phyloP scores from a whole-genome alignment of 2,113 vertebrate species.

The Periophthalmodon schlosseri region DNA sequence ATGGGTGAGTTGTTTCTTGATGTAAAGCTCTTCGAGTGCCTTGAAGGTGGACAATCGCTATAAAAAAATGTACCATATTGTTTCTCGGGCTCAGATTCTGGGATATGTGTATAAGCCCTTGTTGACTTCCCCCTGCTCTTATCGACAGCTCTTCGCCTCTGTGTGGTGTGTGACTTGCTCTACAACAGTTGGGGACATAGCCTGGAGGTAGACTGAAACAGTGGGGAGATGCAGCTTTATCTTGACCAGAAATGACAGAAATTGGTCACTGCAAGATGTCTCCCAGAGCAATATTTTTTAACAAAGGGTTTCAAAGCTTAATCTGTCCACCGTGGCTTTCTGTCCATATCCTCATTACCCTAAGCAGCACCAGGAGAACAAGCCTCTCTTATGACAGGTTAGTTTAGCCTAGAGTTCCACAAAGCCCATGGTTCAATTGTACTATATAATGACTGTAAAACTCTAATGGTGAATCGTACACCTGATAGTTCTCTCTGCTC shows the following conservation, averaged over 20 bases:
- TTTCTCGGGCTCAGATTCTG: no score
- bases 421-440: not conserved
- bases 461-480: no score
- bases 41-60: no score
- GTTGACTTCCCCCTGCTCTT: not conserved
- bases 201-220: not conserved
- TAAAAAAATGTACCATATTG: no score
- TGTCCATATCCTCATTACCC: not conserved
- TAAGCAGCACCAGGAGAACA: not conserved
- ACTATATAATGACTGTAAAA: not conserved
- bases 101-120: not conserved
- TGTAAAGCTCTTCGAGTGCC: no score
- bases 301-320: not conserved
- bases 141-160: not conserved
- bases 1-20: no score
- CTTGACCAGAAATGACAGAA: not conserved
- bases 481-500: no score
- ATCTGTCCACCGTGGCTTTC: not conserved
- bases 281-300: not conserved
- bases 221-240: not conserved
- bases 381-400: not conserved
- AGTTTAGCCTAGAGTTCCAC: not conserved
- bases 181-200: not conserved
- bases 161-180: not conserved
- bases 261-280: not conserved